Conservation (phyloP, 2,113 vertebrate species). For the Marcusenius ussheri region DNA sequence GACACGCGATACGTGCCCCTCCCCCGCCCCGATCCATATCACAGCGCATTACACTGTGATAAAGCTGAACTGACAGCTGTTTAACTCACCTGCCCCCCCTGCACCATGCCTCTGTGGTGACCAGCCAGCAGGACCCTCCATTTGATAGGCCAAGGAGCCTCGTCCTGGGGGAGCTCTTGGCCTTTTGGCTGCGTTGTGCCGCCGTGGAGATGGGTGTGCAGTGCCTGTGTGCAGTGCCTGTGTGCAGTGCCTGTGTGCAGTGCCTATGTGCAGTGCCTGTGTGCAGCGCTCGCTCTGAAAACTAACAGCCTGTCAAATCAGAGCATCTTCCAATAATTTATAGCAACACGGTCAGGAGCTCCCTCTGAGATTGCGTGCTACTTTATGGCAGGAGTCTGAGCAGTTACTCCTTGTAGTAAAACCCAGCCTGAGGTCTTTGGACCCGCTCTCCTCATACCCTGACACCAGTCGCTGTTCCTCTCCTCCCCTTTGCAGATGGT, state of each 20-base stretch:
- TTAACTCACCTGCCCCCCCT: not conserved
- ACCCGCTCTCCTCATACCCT: not conserved
- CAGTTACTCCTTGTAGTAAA: not conserved
- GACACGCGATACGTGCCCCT: not conserved
- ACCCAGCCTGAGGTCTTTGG: not conserved
- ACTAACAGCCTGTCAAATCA: not conserved
- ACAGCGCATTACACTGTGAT: not conserved
- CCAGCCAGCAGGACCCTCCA: not conserved
- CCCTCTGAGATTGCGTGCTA: not conserved
- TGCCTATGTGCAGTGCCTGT: not conserved
- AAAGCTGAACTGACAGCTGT: not conserved
- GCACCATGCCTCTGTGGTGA: not conserved
- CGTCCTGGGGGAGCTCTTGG: not conserved
- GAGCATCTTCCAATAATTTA: slow-evolving; percentile 4
- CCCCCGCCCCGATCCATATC: not conserved
- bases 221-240: not conserved
- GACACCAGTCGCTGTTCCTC: not conserved
- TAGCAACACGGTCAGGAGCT: not conserved
- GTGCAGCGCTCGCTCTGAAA: not conserved
- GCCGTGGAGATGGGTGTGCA: not conserved
- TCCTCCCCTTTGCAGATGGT: slow-evolving; percentile 65
- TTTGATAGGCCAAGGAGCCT: not conserved
- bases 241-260: not conserved
- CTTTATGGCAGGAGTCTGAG: not conserved
- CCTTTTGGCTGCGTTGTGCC: not conserved